Evolutionary conservation across 1,140 invertebrate genomes (phyloP), one percentile per base, ranked within the genome.

Genomic region (Drosophila pseudoananassae): DNA sequence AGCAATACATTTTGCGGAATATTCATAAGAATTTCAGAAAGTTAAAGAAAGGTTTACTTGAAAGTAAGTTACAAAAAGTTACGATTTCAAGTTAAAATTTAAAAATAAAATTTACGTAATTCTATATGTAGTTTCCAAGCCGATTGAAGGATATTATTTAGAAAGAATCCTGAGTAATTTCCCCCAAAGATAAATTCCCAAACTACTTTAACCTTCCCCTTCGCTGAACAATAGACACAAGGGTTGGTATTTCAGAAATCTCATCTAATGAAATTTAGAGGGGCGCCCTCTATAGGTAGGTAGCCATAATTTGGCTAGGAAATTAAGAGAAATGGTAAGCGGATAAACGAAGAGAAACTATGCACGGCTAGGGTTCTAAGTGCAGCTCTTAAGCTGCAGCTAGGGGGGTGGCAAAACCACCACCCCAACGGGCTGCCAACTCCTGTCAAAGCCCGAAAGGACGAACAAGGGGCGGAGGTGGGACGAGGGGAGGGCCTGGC

Each of bases 331-430:
- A 75, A 57, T 50, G 25, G 38, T 23, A 33, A 38, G 20, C 76
- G 78, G 82, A 90, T 90, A 90, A 88, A 57, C 50, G 61, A 88
- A 88, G 83, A 88, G 83, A 79, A 79, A 71, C 61, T 74, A 85
- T 38, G 29, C 54, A 15, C 3, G 43, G 53, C 17, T 60, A 69
- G 45, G 29, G n/a, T 38, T 69, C 75, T 70, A 87, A 75, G 40
- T 65, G 65, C 60, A 36, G 47, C 72, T 71, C 78, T 71, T 78
- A 76, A 61, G 53, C 53, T n/a, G 12, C 54, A 7, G n/a, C 27
- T 12, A 27, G 29, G 27, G 63, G 79, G 71, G 59, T 65, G 63
- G 55, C 38, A 51, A 56, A 9, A 7, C 7, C 47, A 46, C 43
- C 58, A 66, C 43, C 60, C 60, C 46, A 46, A n/a, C 15, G 75